Percentiles rank a stretch among this genome's conserved stretches.
phyloP scores from a whole-genome alignment of 2,113 vertebrate species.

The Solea solea region DNA sequence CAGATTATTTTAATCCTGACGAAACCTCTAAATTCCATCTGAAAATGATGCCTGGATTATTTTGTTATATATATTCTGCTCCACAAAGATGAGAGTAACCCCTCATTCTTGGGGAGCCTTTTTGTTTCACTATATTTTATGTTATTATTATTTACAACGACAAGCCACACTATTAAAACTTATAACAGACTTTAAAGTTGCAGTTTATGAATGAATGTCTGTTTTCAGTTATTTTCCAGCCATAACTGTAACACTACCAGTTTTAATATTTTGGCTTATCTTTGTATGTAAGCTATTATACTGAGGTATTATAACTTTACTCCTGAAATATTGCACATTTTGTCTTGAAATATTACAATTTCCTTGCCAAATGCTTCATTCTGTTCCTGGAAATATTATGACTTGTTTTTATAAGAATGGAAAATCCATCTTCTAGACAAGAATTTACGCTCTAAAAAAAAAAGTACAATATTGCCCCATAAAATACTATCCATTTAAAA shows the following conservation, averaged over 20 bases:
- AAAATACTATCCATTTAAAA: no score
- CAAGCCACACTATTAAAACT: no score
- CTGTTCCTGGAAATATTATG: not conserved
- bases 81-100: not conserved
- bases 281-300: no score
- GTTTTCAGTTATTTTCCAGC: no score
- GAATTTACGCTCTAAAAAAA: no score
- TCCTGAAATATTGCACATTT: not conserved
- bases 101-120: not conserved
- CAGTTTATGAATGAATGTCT: no score
- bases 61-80: not conserved
- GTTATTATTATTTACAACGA: not conserved
- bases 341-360: not conserved
- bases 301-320: no score
- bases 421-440: not conserved
- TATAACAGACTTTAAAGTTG: no score
- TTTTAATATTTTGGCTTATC: no score
- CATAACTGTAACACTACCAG: no score
- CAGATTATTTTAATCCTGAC: not conserved
- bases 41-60: not conserved
- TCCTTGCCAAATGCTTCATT: not conserved
- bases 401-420: not conserved
- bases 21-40: not conserved
- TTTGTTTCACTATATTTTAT: not conserved
- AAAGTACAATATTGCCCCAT: no score